Conservation (phyloP, 2,113 vertebrate species). For the Gnathonemus echidnorhynchus region DNA sequence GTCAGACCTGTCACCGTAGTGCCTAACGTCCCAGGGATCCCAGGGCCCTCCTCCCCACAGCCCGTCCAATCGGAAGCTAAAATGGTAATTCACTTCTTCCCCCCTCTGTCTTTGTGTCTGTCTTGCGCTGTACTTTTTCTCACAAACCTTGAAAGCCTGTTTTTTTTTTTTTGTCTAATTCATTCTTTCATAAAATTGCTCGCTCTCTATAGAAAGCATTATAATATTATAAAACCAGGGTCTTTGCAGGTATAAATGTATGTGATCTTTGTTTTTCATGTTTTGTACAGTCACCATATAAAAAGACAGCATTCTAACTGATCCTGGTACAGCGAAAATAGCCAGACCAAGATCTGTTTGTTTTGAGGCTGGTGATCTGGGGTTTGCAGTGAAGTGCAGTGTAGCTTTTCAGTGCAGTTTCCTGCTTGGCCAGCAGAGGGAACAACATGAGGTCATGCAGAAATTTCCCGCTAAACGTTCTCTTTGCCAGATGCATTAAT, state of each 20-base stretch:
- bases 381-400: not conserved
- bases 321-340: not conserved
- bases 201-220: not conserved
- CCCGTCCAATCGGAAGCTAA: slow-evolving; percentile 94
- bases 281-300: not conserved
- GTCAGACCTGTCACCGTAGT: slow-evolving; percentile 98
- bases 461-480: not conserved
- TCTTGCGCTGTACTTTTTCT: not conserved
- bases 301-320: not conserved
- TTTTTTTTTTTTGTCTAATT: not conserved
- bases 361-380: not conserved
- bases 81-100: slow-evolving; percentile 71
- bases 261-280: not conserved
- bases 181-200: not conserved
- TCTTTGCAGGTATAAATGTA: not conserved
- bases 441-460: not conserved
- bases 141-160: not conserved
- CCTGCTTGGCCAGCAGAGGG: slow-evolving; percentile 33
- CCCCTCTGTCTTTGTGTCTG: slow-evolving; percentile 15
- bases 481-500: not conserved
- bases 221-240: not conserved
- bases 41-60: slow-evolving; percentile 90
- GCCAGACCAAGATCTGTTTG: not conserved
- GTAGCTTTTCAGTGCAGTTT: slow-evolving; percentile 9
- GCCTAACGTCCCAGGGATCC: slow-evolving; percentile 96